A percentile compares a stretch with the other conserved stretches of the same genome.
These are phyloP conservation scores for Caiman crocodilus DNA, from an alignment of 2,797 vertebrate species.

Conservation along the genomic window DNA sequence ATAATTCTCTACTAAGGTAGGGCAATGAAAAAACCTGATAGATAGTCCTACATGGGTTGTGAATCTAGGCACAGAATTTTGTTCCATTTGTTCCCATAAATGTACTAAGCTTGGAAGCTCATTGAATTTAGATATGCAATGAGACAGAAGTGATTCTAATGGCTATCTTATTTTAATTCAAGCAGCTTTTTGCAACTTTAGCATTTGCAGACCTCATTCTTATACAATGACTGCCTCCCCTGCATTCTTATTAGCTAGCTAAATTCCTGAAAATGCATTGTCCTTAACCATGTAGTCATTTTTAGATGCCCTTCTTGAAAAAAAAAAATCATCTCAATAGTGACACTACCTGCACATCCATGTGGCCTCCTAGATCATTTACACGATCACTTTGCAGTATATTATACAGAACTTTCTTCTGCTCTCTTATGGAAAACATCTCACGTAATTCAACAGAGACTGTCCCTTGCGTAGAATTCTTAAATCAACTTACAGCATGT, in stretches of 20 bases:
- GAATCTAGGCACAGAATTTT: not conserved
- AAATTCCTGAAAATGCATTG: constrained; percentile 13
- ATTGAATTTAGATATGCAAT: constrained; percentile 57
- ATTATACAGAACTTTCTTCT: not conserved
- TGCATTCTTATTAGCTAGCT: constrained; percentile 56
- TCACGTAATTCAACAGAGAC: not conserved
- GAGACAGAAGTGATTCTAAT: constrained; percentile 41
- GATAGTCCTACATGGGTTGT: not conserved
- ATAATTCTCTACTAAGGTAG: not conserved
- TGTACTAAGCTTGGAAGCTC: constrained; percentile 38
- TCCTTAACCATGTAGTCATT: not conserved
- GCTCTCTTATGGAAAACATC: not conserved
- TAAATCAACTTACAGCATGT: not conserved
- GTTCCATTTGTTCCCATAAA: not conserved
- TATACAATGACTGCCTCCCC: constrained; percentile 24
- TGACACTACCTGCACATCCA: not conserved
- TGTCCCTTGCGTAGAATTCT: not conserved
- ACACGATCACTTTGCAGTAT: not conserved
- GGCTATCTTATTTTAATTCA: constrained; percentile 66
- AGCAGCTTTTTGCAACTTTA: constrained; percentile 29
- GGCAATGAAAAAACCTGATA: no score
- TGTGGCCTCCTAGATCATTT: not conserved
- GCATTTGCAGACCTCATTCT: constrained; percentile 40
- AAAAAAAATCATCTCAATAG: not conserved
- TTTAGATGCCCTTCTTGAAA: constrained; percentile 2